Evolutionary conservation across 2,113 vertebrate species (phyloP).

Genomic region (Carlito syrichta): DNA sequence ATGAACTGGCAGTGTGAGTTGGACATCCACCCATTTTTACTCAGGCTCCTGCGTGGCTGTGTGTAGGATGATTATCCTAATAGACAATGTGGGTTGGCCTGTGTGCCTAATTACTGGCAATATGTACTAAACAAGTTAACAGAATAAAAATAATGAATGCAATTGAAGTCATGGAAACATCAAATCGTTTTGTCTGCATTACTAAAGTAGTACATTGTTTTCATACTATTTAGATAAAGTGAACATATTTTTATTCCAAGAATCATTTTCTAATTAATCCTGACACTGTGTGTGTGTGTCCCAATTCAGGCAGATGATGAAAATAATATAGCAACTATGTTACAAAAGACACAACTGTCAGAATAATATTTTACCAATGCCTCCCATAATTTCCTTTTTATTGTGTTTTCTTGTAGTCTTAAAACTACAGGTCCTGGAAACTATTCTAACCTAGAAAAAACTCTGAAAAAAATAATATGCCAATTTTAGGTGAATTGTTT

Average conservation of each 20-base stretch:
- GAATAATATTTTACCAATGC: background rate
- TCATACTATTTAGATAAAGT: background rate
- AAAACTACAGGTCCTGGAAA: background rate
- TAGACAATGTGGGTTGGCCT: constrained; percentile 43
- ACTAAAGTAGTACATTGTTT: constrained; percentile 23
- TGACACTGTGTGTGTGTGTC: background rate
- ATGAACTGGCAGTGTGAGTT: background rate
- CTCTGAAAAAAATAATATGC: background rate
- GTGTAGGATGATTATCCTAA: constrained; percentile 37
- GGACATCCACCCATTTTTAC: background rate
- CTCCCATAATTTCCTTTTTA: background rate
- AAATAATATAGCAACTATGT: background rate
- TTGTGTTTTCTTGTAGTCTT: background rate
- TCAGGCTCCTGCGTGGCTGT: background rate
- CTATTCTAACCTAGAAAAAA: no score
- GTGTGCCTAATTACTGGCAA: background rate
- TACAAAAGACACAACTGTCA: background rate
- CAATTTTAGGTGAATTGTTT: background rate
- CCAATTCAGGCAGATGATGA: background rate
- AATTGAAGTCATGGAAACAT: constrained; percentile 30
- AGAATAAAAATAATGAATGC: constrained; percentile 60
- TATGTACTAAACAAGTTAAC: constrained; percentile 46
- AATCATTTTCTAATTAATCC: background rate
- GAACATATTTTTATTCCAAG: background rate
- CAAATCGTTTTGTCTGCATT: constrained; percentile 31